A percentile compares a stretch with the other conserved stretches of the same genome.
Evolutionary conservation across 1,140 invertebrate species (phyloP).

Genomic region (Heliothis subflexa): DNA sequence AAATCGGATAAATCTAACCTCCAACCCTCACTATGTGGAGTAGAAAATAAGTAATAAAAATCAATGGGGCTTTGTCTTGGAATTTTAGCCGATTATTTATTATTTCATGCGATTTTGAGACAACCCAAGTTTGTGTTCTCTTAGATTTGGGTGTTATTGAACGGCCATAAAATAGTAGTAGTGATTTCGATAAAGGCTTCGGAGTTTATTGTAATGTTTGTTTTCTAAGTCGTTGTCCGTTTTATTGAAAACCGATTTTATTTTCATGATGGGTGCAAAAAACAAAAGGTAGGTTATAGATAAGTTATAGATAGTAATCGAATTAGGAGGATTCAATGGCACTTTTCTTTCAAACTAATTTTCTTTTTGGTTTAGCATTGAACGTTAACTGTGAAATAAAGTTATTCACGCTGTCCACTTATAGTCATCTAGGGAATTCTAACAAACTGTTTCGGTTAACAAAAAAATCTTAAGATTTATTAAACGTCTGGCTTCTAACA

Average conservation of each 20-base stretch:
- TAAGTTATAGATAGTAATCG: slow-evolving; percentile 27
- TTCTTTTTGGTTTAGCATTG: neutral
- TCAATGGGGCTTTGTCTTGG: slow-evolving; percentile 18
- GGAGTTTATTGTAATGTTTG: slow-evolving; percentile 27
- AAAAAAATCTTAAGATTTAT: neutral
- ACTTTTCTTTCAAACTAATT: slow-evolving; percentile 23
- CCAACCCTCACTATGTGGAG: slow-evolving; percentile 3
- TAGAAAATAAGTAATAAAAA: slow-evolving; percentile 43
- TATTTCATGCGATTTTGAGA: neutral
- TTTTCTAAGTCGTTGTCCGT: slow-evolving; percentile 22
- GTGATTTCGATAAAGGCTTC: slow-evolving; percentile 26
- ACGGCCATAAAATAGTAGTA: slow-evolving; percentile 3
- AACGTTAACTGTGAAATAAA: slow-evolving; percentile 8
- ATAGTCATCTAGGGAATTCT: neutral
- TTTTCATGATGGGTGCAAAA: slow-evolving; percentile 21
- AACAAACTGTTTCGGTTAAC: neutral
- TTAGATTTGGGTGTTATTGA: slow-evolving; percentile 17
- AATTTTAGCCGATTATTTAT: slow-evolving; percentile 31
- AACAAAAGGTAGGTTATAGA: slow-evolving; percentile 3
- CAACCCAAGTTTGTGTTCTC: neutral
- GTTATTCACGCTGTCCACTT: neutral
- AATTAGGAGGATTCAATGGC: slow-evolving; percentile 29
- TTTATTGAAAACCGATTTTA: slow-evolving; percentile 43
- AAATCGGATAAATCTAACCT: slow-evolving; percentile 28
- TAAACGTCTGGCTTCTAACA: too few species aligned